Evolutionary conservation across 1,140 invertebrate species (phyloP).

Genomic region (Limonius californicus): DNA sequence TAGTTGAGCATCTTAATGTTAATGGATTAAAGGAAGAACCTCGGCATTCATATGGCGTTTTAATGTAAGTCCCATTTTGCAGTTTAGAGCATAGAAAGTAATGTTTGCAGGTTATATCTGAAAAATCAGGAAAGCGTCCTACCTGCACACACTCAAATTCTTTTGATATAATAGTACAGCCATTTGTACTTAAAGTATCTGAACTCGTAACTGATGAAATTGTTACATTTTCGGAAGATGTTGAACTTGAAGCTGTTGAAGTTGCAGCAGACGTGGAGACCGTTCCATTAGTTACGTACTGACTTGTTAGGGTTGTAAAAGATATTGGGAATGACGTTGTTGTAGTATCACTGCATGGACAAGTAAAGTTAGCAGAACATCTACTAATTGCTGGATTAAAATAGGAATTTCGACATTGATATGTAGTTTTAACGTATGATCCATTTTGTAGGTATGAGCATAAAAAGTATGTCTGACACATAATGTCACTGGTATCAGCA

Average conservation of each 20-base stretch:
- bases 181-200: background rate
- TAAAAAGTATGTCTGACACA: background rate
- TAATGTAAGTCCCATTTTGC: background rate
- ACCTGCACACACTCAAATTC: background rate
- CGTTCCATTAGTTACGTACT: too few species aligned
- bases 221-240: background rate
- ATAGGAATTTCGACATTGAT: background rate
- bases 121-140: background rate
- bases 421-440: background rate
- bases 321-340: too few species aligned
- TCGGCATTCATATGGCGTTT: background rate
- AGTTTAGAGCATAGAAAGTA: slow-evolving; percentile 2
- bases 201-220: background rate
- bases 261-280: too few species aligned
- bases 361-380: background rate
- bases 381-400: background rate
- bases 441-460: background rate
- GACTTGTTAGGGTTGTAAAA: too few species aligned
- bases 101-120: background rate
- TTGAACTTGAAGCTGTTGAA: too few species aligned
- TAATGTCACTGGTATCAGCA: background rate
- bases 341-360: too few species aligned
- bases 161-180: background rate
- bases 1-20: background rate
- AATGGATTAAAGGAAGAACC: background rate